These are phyloP conservation scores for Drosophila phalerata DNA, from an alignment of 2,888 invertebrate genomes.

Conservation along the genomic window DNA sequence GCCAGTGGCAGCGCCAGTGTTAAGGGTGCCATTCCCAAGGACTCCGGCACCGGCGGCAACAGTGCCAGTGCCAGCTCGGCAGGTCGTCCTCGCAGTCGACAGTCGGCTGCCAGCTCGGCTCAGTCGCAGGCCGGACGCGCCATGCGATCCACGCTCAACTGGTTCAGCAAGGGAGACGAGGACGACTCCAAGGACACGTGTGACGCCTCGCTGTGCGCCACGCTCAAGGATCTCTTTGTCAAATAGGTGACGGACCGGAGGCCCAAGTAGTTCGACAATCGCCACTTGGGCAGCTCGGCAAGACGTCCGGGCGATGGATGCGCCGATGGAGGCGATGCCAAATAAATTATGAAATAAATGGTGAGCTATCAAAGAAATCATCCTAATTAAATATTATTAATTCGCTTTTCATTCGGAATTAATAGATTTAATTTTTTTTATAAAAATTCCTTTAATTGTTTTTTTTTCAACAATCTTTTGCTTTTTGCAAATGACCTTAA, in stretches of 20 bases:
- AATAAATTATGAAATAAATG: neutral
- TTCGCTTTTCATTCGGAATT: too few relatives aligned
- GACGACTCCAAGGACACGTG: constrained; percentile 90
- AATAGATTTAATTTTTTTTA: too few relatives aligned
- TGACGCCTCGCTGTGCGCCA: constrained; percentile 93
- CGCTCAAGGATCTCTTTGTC: constrained; percentile 94
- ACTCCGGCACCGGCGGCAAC: constrained; percentile 33
- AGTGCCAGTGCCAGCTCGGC: constrained; percentile 4
- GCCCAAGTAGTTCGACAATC: constrained; percentile 56
- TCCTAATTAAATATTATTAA: too few relatives aligned
- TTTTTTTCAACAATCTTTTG: too few relatives aligned
- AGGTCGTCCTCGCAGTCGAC: constrained; percentile 69
- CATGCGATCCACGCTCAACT: constrained; percentile 85
- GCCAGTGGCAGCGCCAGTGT: constrained; percentile 11
- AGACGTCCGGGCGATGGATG: neutral
- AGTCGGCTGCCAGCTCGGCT: constrained; percentile 63
- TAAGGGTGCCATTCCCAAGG: constrained; percentile 69
- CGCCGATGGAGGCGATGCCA: neutral
- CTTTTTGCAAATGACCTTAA: too few relatives aligned
- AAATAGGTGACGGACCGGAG: constrained; percentile 87
- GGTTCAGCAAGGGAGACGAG: constrained; percentile 90
- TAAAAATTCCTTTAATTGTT: too few relatives aligned
- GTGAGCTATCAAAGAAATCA: too few relatives aligned
- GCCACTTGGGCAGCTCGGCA: neutral
- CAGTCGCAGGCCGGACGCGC: constrained; percentile 81